phyloP scores from a whole-genome alignment of 2,888 invertebrate species.

The Gastracanthus pulcherrimus region DNA sequence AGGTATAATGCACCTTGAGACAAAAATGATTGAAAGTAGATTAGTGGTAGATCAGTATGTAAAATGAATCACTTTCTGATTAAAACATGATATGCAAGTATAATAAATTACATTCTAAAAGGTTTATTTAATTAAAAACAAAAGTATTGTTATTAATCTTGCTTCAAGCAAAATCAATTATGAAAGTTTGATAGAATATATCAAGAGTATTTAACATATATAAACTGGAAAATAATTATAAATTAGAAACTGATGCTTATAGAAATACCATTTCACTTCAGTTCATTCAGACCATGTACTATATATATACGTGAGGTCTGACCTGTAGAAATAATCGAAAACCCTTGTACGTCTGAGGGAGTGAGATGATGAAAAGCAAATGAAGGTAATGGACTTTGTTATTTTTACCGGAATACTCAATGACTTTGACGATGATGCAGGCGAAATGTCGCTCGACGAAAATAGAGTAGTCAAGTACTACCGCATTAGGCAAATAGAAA shows the following conservation, averaged over 20 bases:
- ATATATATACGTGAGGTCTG: too few relatives aligned
- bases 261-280: too few relatives aligned
- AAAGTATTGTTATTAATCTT: background rate
- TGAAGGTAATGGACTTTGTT: slow-evolving; percentile 11
- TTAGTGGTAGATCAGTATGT: background rate
- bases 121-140: background rate
- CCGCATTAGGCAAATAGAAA: background rate
- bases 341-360: background rate
- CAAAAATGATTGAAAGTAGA: background rate
- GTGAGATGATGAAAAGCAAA: slow-evolving; percentile 6
- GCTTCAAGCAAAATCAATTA: background rate
- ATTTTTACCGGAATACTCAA: background rate
- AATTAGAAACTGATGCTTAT: too few relatives aligned
- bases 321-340: background rate
- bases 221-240: too few relatives aligned
- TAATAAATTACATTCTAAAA: background rate
- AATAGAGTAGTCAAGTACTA: background rate
- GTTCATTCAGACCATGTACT: too few relatives aligned
- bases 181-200: too few relatives aligned
- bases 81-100: background rate
- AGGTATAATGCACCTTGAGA: background rate
- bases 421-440: background rate
- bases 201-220: too few relatives aligned
- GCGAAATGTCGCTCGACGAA: background rate
- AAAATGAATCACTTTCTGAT: background rate